These are phyloP conservation scores for Rhagoletis zephyria DNA, from an alignment of 1,140 invertebrate genomes.

Conservation along the genomic window DNA sequence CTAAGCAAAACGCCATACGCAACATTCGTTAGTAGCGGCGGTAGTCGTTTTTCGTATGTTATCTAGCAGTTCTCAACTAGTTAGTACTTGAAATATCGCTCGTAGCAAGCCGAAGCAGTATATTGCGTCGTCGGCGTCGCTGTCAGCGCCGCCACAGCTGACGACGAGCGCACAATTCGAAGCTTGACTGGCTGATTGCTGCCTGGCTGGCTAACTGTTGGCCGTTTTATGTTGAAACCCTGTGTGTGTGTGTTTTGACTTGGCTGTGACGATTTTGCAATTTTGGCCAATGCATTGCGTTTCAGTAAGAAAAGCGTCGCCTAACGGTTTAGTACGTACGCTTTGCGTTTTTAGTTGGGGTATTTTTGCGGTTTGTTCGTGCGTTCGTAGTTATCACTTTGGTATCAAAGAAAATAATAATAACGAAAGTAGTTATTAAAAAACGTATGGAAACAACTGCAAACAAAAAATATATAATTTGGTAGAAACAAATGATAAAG, in stretches of 20 bases:
- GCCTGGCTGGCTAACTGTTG: neutral
- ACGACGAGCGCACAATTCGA: constrained; percentile 53
- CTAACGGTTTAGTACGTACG: constrained; percentile 73
- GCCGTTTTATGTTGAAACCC: neutral
- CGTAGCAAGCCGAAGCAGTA: neutral
- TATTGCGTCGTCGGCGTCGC: constrained; percentile 55
- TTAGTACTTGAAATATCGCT: neutral
- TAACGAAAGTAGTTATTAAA: neutral
- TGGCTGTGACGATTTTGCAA: constrained; percentile 61
- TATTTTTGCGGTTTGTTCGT: constrained; percentile 53
- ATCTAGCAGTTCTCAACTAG: neutral
- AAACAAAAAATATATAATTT: neutral
- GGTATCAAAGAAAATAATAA: neutral
- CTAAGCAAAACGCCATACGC: neutral
- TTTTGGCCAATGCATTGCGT: constrained; percentile 69
- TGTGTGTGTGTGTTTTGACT: constrained; percentile 55
- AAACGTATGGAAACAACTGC: neutral
- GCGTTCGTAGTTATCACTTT: constrained; percentile 38
- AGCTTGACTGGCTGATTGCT: constrained; percentile 24
- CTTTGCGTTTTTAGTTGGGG: constrained; percentile 59
- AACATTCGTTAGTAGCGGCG: neutral
- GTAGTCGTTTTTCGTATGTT: no score
- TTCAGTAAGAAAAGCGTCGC: constrained; percentile 74
- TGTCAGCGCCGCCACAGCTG: constrained; percentile 18
- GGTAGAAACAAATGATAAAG: neutral